Conservation (phyloP, 1,140 invertebrate species). For the Notospermus geniculatus region DNA sequence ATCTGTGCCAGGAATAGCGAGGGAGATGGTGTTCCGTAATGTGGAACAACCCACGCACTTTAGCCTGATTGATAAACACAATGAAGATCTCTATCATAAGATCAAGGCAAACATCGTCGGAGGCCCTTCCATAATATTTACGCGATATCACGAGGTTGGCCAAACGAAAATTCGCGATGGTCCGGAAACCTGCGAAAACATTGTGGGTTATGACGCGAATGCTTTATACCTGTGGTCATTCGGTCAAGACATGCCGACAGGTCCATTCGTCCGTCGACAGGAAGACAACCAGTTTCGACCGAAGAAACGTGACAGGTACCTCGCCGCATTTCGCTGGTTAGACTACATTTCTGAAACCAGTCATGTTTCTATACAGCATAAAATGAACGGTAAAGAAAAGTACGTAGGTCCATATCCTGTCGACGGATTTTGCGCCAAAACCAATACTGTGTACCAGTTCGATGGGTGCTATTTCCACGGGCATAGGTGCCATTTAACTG, state of each 20-base stretch:
- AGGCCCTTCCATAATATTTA: slow-evolving; percentile 27
- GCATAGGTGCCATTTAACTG: not conserved
- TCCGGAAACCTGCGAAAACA: slow-evolving; percentile 1
- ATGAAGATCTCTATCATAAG: slow-evolving; percentile 20
- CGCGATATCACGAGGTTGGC: slow-evolving; percentile 23
- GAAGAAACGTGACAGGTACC: slow-evolving; percentile 14
- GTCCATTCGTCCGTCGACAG: slow-evolving; percentile 6
- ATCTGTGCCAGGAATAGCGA: slow-evolving; percentile 14
- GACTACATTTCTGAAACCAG: slow-evolving; percentile 1
- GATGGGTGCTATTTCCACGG: not conserved
- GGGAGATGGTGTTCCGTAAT: not conserved
- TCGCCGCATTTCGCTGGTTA: slow-evolving; percentile 7
- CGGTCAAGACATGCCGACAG: slow-evolving; percentile 22
- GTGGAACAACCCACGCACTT: slow-evolving; percentile 12
- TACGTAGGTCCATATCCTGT: slow-evolving; percentile 17
- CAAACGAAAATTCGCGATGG: slow-evolving; percentile 17
- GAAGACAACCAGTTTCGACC: slow-evolving; percentile 2
- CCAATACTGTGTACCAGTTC: not conserved
- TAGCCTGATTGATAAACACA: slow-evolving; percentile 16
- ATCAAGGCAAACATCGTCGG: slow-evolving; percentile 20
- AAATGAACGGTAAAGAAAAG: slow-evolving; percentile 5
- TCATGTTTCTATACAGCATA: not conserved
- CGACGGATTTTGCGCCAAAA: slow-evolving; percentile 2
- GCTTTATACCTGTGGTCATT: slow-evolving; percentile 23
- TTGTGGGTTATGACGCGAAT: slow-evolving; percentile 27